These are phyloP conservation scores for Opisthograptis luteolata DNA, from an alignment of 2,888 invertebrate species.

Conservation along the genomic window DNA sequence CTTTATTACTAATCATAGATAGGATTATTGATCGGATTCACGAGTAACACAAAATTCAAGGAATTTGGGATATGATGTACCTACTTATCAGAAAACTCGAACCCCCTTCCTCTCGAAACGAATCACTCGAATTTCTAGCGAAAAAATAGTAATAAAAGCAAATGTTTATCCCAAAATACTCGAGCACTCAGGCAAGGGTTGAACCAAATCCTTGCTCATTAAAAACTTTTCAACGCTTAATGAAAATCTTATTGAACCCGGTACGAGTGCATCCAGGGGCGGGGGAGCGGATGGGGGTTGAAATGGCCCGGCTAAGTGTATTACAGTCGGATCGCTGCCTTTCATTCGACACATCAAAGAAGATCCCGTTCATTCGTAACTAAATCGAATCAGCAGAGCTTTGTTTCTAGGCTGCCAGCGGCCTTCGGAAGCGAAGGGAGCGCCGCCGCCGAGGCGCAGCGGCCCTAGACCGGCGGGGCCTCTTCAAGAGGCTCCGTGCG, in stretches of 20 bases:
- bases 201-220: slow-evolving; percentile 73
- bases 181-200: slow-evolving; percentile 52
- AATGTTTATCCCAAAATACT: slow-evolving; percentile 40
- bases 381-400: slow-evolving; percentile 80
- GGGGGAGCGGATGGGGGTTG: slow-evolving; percentile 48
- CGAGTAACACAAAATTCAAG: no score
- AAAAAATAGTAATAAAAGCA: slow-evolving; percentile 29
- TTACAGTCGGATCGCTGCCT: slow-evolving; percentile 82
- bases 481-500: slow-evolving; percentile 14
- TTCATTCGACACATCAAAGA: slow-evolving; percentile 84
- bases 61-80: no score
- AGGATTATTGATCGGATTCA: no score
- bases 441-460: slow-evolving; percentile 41
- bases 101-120: slow-evolving; percentile 8
- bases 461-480: slow-evolving; percentile 7
- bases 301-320: slow-evolving; percentile 82
- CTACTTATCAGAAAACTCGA: no score
- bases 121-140: slow-evolving; percentile 12
- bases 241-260: slow-evolving; percentile 81
- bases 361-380: slow-evolving; percentile 74
- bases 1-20: no score
- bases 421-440: slow-evolving; percentile 59
- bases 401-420: slow-evolving; percentile 70
- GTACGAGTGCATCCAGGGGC: slow-evolving; percentile 65
- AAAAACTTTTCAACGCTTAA: slow-evolving; percentile 81